Percentiles rank a stretch among this genome's conserved stretches.
phyloP scores from a whole-genome alignment of 37 sponge, comb jelly and placozoan species.

The Spongilla lacustris region DNA sequence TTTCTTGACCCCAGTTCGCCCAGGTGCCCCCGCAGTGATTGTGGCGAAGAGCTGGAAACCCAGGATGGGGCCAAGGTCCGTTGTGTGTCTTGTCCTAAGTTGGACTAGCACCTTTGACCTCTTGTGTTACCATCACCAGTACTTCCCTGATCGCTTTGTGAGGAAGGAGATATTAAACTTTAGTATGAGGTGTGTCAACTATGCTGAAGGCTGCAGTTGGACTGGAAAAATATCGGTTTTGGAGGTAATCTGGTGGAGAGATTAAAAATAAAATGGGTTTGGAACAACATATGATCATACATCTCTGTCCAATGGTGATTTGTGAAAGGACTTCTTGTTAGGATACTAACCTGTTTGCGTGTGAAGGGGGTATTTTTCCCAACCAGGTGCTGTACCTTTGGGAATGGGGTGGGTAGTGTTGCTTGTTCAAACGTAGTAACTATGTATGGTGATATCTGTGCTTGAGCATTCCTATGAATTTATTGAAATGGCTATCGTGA shows the following conservation, averaged over 20 bases:
- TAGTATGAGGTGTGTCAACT: slow-evolving; percentile 16
- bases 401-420: too few species aligned
- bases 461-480: too few species aligned
- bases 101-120: not conserved
- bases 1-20: not conserved
- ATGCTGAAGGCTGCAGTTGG: slow-evolving; percentile 49
- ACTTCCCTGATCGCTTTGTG: slow-evolving; percentile 72
- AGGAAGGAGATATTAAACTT: slow-evolving; percentile 40
- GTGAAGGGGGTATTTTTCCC: too few species aligned
- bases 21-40: slow-evolving; percentile 15
- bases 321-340: too few species aligned
- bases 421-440: too few species aligned
- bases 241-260: slow-evolving; percentile 8
- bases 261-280: too few species aligned
- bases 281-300: too few species aligned
- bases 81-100: not conserved
- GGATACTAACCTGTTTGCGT: too few species aligned
- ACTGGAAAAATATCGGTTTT: slow-evolving; percentile 16
- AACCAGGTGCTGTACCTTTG: too few species aligned
- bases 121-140: slow-evolving; percentile 24
- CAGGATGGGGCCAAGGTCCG: slow-evolving; percentile 27
- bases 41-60: slow-evolving; percentile 24
- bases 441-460: too few species aligned
- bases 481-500: too few species aligned
- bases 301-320: too few species aligned